Evolutionary conservation across 2,888 invertebrate genomes (phyloP), one percentile per base, ranked within the genome.

Genomic region (Meteorus cinctellus): DNA sequence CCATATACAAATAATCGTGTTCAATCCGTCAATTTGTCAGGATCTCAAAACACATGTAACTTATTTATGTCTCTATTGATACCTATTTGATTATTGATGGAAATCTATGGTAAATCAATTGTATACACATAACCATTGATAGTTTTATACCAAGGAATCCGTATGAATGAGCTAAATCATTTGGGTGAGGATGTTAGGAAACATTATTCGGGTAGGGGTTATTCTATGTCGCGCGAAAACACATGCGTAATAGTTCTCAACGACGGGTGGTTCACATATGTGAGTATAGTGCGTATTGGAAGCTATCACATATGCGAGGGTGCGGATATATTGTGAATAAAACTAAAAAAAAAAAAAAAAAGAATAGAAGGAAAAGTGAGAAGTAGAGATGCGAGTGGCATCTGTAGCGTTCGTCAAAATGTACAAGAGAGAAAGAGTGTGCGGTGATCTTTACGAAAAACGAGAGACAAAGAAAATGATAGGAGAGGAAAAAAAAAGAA

Each of bases 151-250:
- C 77, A 78, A 83, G 81, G 84, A 84, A 81, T 84, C 82, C 80
- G 75, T 77, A 82, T 78, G 81, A 84, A 85, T 84, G 84, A 85
- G 82, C 83, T 83, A 83, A 86, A 85, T 84, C 85, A 85, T 84
- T 86, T 85, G 85, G 85, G 81, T 82, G 82, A 82, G 34, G 67
- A 62, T 48, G 66, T 63, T 55, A 62, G 55, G 34, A 70, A 68
- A 55, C 16, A 48, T 34, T 67, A 67, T 55, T 55, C 36, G 36
- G 62, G 68, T 6, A 19, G 55, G 55, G 24, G 55, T 55, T 24
- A 19, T 55, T 55, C 19, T 55, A 62, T 76, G 45, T 72, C 31
- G 24, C 63, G 82, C 78, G 78, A 77, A 80, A 81, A 81, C 82
- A 83, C 85, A 85, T 83, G 83, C 82, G 80, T 82, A 82, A 84